A percentile compares a stretch with the other conserved stretches of the same genome.
Conservation (phyloP, 2,888 invertebrate species). For the Phaonia tiefii region DNA sequence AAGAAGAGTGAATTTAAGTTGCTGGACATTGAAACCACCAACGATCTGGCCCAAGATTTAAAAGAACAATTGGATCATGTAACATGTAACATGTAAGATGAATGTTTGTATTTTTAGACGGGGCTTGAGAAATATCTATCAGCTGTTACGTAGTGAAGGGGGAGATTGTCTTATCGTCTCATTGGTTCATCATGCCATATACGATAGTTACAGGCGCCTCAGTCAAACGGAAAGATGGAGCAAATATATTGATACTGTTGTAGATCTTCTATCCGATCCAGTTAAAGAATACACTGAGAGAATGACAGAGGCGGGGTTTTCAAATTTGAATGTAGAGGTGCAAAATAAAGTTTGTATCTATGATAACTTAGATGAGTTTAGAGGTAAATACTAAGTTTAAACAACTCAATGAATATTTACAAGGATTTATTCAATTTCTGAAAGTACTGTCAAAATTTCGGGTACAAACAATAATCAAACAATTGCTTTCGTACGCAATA, state of each 20-base stretch:
- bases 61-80: constrained; percentile 84
- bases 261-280: neutral
- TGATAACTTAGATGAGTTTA: neutral
- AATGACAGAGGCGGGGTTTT: neutral
- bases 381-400: neutral
- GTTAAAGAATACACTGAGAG: neutral
- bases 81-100: constrained; percentile 88
- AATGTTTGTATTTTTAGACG: constrained; percentile 73
- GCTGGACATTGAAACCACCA: constrained; percentile 82
- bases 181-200: neutral
- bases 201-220: neutral
- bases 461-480: too few relatives aligned
- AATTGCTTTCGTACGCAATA: too few relatives aligned
- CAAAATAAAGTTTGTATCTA: neutral
- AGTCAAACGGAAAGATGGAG: neutral
- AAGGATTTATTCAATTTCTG: too few relatives aligned
- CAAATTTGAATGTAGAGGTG: neutral
- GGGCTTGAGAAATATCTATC: constrained; percentile 27
- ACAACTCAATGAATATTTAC: neutral
- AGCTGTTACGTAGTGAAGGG: constrained; percentile 19
- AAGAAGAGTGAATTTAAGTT: constrained; percentile 77
- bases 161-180: constrained; percentile 9
- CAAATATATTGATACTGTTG: neutral
- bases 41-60: constrained; percentile 80
- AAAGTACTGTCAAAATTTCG: too few relatives aligned